Conservation (phyloP, 2,888 invertebrate genomes). For the Eutolmus rufibarbis region DNA sequence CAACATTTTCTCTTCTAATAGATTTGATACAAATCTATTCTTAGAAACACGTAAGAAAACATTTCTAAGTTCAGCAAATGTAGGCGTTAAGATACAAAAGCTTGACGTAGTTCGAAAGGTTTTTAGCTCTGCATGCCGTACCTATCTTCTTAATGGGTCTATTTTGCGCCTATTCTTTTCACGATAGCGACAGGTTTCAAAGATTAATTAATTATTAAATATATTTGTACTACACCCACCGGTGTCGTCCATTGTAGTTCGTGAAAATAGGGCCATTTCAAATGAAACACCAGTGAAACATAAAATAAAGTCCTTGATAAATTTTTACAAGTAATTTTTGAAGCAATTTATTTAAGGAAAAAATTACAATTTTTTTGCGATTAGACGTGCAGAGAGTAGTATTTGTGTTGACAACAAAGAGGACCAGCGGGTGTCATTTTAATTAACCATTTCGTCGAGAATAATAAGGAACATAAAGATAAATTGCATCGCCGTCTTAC, state of each 20-base stretch:
- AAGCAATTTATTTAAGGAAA: not conserved
- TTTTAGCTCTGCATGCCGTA: not conserved
- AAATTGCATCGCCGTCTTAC: not conserved
- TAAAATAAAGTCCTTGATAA: not conserved
- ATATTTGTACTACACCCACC: not conserved
- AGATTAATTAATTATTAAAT: not conserved
- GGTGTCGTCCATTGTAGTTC: not conserved
- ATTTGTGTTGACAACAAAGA: not conserved
- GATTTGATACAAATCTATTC: no score
- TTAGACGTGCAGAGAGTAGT: not conserved
- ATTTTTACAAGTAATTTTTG: not conserved
- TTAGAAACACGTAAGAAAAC: no score
- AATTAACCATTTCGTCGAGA: conserved; percentile 15
- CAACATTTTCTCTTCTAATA: no score
- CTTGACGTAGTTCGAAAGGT: not conserved
- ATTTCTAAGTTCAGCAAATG: not conserved
- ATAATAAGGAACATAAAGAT: conserved; percentile 10
- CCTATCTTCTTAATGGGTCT: not conserved
- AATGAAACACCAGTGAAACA: not conserved
- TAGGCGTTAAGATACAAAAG: not conserved
- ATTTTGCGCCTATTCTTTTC: not conserved
- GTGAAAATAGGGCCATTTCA: not conserved
- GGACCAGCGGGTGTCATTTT: not conserved
- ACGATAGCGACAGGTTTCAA: not conserved
- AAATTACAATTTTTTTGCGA: not conserved